phyloP scores from a whole-genome alignment of 2,113 vertebrate genomes.

The Oreotrochilus melanogaster region DNA sequence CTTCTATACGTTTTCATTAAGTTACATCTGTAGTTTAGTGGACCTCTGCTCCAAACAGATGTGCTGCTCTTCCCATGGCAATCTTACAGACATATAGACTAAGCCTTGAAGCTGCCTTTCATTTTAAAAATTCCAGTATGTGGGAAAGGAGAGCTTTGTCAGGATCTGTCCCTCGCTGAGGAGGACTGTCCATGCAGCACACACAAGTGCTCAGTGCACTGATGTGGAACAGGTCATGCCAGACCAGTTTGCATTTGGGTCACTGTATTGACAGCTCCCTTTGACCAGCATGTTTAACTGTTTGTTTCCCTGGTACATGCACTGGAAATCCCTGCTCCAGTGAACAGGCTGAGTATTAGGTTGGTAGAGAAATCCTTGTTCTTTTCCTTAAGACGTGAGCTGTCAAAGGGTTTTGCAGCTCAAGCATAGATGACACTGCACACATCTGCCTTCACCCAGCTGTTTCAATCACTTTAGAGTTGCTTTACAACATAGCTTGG shows the following conservation, averaged over 20 bases:
- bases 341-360: background rate
- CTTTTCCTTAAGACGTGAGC: accelerated
- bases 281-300: background rate
- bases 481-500: background rate
- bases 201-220: accelerated
- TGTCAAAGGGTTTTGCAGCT: background rate
- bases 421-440: no score
- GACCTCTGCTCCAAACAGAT: background rate
- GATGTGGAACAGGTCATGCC: background rate
- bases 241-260: background rate
- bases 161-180: background rate
- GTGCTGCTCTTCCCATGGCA: background rate
- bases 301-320: background rate
- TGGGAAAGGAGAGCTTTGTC: background rate
- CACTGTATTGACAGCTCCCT: accelerated
- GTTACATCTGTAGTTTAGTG: background rate
- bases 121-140: background rate
- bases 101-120: background rate
- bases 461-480: background rate
- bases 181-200: background rate
- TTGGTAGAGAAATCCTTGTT: background rate
- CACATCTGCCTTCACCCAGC: background rate
- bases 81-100: background rate
- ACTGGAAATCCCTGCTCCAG: background rate
- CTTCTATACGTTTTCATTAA: background rate